Evolutionary conservation across 2,797 vertebrate genomes (phyloP), one percentile per base, ranked within the genome.

Genomic region (Buceros bicornis): DNA sequence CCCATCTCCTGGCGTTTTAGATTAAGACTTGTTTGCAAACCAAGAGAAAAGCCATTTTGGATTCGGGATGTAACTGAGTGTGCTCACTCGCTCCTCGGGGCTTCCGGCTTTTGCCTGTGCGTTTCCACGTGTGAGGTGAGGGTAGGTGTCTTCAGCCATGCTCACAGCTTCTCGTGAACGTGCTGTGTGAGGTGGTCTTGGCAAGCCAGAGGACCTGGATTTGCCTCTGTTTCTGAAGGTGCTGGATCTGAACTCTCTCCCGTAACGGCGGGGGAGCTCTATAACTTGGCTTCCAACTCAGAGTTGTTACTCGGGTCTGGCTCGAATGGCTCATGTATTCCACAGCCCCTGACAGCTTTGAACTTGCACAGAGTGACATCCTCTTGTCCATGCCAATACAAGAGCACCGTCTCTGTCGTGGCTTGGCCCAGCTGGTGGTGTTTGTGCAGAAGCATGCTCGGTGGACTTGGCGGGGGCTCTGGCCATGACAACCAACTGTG

Each of bases 51-150:
- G 70, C 8, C 3, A 3, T 43, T 76, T 53, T 6, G 9, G 37
- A 40, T 50, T 53, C 1, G 5, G 61, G 56, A 8, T 1, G 3
- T 66, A 28, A 48, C 56, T 45, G 5, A 40, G 33, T 1, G 1
- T 33, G 16, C 33, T 72, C 31, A 3, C 0, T 29, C 26, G 20
- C 25, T 61, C 50, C 47, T 85, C 5, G 10, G 25, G 24, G 10
- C 48, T 54, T 35, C 81, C n/a, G 83, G 48, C 9, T 64, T 57
- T 6, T 20, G 57, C 21, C 11, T 2, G 16, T 21, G 16, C 1
- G 0, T 65, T 64, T 56, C 33, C 1, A 0, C 2, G 1, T 13
- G 13, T 25, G 19, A 51, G n/a, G 26, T 43, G n/a, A 25, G 45
- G 19, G 16, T 22, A 24, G 77, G 18, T 7, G 33, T 57, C 56